Conservation (phyloP, 2,797 vertebrate species). For the Halcyon smyrnensis region DNA sequence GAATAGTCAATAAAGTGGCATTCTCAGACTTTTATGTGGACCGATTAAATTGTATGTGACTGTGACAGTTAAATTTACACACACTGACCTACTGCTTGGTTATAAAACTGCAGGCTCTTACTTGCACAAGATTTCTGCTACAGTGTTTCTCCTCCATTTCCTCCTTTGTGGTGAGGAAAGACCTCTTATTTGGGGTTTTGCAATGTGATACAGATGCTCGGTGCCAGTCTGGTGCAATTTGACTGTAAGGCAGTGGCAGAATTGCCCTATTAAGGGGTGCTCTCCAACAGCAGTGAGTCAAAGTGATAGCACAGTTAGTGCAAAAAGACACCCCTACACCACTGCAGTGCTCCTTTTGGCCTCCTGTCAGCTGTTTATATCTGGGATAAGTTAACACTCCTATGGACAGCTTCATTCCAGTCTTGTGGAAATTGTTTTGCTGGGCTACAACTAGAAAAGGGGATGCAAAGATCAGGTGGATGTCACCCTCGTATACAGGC, state of each 20-base stretch:
- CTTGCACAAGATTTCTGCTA: neutral
- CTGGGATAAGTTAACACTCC: neutral
- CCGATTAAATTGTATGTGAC: neutral
- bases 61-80: slow-evolving; percentile 15
- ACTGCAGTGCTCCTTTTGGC: neutral
- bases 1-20: slow-evolving; percentile 51
- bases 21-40: slow-evolving; percentile 16
- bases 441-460: neutral
- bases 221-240: neutral
- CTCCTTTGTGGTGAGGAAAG: neutral
- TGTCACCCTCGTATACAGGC: neutral
- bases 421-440: neutral
- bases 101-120: neutral
- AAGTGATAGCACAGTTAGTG: neutral
- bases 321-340: neutral
- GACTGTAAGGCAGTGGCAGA: neutral
- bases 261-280: neutral
- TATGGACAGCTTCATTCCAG: neutral
- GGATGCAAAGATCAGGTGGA: neutral
- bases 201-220: neutral
- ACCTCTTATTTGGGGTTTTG: neutral
- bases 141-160: neutral
- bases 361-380: neutral
- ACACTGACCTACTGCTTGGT: neutral
- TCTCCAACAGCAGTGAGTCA: neutral